Evolutionary conservation across 2,888 invertebrate genomes (phyloP), one percentile per base, ranked within the genome.

Genomic region (Xanthostigma xanthostigma): DNA sequence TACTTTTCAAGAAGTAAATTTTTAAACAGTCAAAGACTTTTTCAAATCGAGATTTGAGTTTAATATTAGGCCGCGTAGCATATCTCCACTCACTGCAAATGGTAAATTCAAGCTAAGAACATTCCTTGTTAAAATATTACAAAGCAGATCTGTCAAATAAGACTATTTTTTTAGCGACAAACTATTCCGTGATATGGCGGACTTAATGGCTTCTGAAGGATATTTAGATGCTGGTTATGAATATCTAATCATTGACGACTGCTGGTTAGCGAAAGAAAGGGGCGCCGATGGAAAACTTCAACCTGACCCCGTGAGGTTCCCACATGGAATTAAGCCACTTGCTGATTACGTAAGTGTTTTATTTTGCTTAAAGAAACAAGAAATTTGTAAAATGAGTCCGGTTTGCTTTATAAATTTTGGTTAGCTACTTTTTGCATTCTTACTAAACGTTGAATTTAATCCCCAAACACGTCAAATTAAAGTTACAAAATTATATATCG

Each of bases 211-310:
- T 34, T 62, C 67, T 5, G 77, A 76, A 55, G 80, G 81, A 5
- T 81, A 75, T 60, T 61, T 68, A 42, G 73, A 69, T 40, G 74
- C 69, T 4, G 79, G 80, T 2, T 80, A 80, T 58, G 64, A 75
- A 56, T 76, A 77, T 56, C 62, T 77, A 5, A 72, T 72, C 50
- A 68, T 78, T 12, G 77, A 77, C 54, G 77, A 80, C 60, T 80
- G 80, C 59, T 80, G 79, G 79, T 62, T 73, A 56, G 66, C 69
- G 3, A 65, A 65, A 49, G 59, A 67, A 46, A 62, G 79, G 52
- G 74, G 72, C 52, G 51, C 55, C 39, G 56, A 63, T 37, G 72
- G 72, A 13, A 60, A 64, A 53, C 63, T 80, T 3, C 68, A 70
- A 51, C 67, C 78, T 1, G 76, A 79, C 60, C 69, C 71, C 1